A percentile compares a stretch with the other conserved stretches of the same genome.
Conservation (phyloP, 2,113 vertebrate genomes). For the Chlamydotis undulata region DNA sequence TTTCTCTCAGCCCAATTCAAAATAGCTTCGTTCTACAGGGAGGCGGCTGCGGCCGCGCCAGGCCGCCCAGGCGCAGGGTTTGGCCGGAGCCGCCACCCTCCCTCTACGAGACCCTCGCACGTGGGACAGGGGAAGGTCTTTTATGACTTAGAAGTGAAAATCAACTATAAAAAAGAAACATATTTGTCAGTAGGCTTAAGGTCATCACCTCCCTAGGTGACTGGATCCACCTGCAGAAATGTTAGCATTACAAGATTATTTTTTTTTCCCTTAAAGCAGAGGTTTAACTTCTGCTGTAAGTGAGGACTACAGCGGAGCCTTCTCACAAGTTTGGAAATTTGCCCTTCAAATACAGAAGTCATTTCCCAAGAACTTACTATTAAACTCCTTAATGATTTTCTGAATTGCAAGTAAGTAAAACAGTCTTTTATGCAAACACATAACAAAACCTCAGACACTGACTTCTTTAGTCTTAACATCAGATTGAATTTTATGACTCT, state of each 20-base stretch:
- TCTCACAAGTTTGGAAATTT: neutral
- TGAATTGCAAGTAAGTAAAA: neutral
- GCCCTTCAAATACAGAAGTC: neutral
- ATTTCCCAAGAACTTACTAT: neutral
- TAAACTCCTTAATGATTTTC: neutral
- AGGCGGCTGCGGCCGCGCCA: neutral
- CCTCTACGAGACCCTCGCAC: accelerated
- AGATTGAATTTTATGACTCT: neutral
- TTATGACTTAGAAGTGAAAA: neutral
- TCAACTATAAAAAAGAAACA: neutral
- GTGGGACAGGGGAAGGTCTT: accelerated
- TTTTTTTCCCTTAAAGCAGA: neutral
- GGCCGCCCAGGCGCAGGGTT: neutral
- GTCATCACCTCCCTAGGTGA: neutral
- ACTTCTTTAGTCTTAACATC: neutral
- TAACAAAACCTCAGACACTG: neutral
- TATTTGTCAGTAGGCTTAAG: neutral
- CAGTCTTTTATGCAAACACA: neutral
- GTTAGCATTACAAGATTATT: neutral
- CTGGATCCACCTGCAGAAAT: neutral
- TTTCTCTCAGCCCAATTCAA: neutral
- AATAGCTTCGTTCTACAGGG: neutral
- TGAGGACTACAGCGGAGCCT: neutral
- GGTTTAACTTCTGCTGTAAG: neutral
- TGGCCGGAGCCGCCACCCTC: neutral